Evolutionary conservation across 1,140 invertebrate genomes (phyloP).

Genomic region (Brachionus rotundiformis): DNA sequence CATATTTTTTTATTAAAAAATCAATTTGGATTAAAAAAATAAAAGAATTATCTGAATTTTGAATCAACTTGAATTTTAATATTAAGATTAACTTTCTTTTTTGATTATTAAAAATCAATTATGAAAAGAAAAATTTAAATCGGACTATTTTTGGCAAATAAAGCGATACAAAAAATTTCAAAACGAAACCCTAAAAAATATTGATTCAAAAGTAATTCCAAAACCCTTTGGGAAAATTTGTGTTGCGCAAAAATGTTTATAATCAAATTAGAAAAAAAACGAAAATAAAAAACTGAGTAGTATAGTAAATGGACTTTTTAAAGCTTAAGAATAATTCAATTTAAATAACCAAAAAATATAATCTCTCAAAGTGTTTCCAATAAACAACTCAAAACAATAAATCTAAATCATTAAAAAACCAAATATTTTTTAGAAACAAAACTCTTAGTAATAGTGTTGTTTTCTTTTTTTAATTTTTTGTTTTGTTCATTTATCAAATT

Average conservation of each 20-base stretch:
- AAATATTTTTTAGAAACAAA: neutral
- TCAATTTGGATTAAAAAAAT: neutral
- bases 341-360: neutral
- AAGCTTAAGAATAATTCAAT: neutral
- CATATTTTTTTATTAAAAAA: neutral
- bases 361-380: neutral
- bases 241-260: constrained; percentile 6
- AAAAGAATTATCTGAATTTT: neutral
- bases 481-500: neutral
- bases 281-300: neutral
- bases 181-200: neutral
- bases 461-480: neutral
- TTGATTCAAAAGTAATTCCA: neutral
- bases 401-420: constrained; percentile 15
- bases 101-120: neutral
- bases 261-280: neutral
- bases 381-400: neutral
- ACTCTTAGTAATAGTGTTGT: neutral
- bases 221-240: neutral
- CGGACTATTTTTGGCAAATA: neutral
- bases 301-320: neutral
- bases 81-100: neutral
- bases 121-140: neutral
- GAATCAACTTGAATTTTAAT: neutral
- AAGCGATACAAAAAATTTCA: neutral